Base-by-base conservation (phyloP, 2,888 invertebrate genomes). In the Synergus laeviventris region DNA sequence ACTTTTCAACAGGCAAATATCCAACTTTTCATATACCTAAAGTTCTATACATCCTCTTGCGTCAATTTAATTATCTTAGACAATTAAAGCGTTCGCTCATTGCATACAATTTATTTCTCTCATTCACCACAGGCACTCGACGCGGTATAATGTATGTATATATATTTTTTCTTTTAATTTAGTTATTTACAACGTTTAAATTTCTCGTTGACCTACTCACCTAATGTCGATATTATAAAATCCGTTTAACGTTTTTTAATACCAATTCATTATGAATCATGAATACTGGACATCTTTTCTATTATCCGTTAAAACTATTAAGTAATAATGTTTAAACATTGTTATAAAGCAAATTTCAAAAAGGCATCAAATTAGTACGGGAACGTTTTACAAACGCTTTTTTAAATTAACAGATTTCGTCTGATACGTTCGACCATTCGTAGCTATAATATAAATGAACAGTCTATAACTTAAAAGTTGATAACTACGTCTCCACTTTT, bases 1-100 rank as follows among this genome's bases (percentile, higher is more conserved):
- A 87, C 81, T 85, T 87, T 87, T 87, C 83, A 89, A 89, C 88
- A 88, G 86, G 83, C 84, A 88, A 87, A 88, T 86, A 89, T 87
- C 83, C 86, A 84, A 86, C 76, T 84, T 84, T 83, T 81, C 76
- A 59, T 82, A 84, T 77, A 84, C 78, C 74, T 83, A 80, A 49
- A 66, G 78, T 82, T 81, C 78, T 77, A 81, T 73, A 77, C 79
- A 81, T 75, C 76, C 77, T 76, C 70, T 78, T 77, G 75, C 79
- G 79, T 74, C 73, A 60, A 54, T 49, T 49, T 49, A 49, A 18
- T 54, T 36, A 70, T 76, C 75, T 70, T 74, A 24, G 60, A 38
- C 45, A 39, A 76, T 59, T 78, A 64, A 64, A 75, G 56, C 62
- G 64, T 73, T 73, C 64, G 66, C 73, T 81, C 64, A 77, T 77